Base-by-base conservation (phyloP, 1,140 invertebrate genomes). In the Papilio glaucus region DNA sequence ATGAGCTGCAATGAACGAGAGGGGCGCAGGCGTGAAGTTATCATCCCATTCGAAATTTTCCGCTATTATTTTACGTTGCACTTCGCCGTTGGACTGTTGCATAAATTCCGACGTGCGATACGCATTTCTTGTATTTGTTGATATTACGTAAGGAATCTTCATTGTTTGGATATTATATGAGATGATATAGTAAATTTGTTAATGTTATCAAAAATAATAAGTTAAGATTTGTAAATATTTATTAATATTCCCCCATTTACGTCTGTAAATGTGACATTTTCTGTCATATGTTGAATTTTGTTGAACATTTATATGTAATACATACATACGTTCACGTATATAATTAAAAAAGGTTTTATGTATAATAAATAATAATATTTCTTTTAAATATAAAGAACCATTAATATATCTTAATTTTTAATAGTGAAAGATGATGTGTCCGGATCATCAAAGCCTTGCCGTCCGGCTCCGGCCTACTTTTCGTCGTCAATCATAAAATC, bases 11-110 rank as follows among this genome's bases (percentile, higher is more conserved):
- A 78, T 84, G 72, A 85, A 91, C 12, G 85, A 85, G 4, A 93
- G 85, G 7, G 90, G 90, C 21, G 89, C 85, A 53, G 90, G 88
- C 26, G 85, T 91, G 9, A 90, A 24, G 10, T 77, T 68, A 33
- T 86, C 78, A 57, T 93, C 91, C 92, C 92, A 93, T 77, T 91
- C 87, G 68, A 93, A 93, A 72, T 93, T 80, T 74, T 91, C 91
- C 12, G 92, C 86, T 4, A 86, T 33, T 60, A 92, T 79, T 68
- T 85, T 87, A 3, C 90, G 84, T 37, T 77, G 33, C 12, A 74
- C 81, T 45, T 91, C 91, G 0, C 79, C 84, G 6, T 67, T 4
- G 3, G 88, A 88, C 0, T 72, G 75, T 60, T 81, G 84, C 86
- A 90, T 88, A 12, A 77, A 63, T 6, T 62, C 29, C 5, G 85